A percentile compares a stretch with the other conserved stretches of the same genome.
phyloP scores from a whole-genome alignment of 2,113 vertebrate genomes.

The Phoxinus phoxinus region DNA sequence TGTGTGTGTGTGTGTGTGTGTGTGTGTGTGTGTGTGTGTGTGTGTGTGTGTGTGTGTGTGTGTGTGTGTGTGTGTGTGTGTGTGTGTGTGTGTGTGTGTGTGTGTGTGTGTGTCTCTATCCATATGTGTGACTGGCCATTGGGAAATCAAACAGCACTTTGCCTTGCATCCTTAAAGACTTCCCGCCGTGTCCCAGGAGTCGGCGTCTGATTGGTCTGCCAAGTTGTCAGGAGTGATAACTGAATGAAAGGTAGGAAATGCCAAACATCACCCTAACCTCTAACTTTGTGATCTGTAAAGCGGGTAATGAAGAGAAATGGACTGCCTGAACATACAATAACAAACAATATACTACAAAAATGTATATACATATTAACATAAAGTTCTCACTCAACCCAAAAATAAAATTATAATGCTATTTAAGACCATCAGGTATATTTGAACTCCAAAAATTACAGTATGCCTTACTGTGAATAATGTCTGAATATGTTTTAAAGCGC shows the following conservation, averaged over 20 bases:
- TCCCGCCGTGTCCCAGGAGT: constrained; percentile 80
- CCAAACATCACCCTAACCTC: constrained; percentile 4
- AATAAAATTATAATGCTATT: neutral
- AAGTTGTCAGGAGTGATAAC: constrained; percentile 73
- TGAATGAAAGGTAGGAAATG: constrained; percentile 76
- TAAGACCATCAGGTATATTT: neutral
- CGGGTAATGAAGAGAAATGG: neutral
- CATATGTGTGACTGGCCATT: constrained; percentile 67
- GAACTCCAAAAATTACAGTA: neutral
- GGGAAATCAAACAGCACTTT: constrained; percentile 84
- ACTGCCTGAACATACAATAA: neutral
- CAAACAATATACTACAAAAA: neutral
- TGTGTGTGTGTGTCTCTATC: constrained; percentile 37
- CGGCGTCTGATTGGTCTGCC: constrained; percentile 77
- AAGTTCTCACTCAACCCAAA: neutral
- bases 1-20: neutral
- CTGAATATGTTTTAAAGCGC: neutral
- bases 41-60: constrained; percentile 23
- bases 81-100: constrained; percentile 25
- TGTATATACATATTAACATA: neutral
- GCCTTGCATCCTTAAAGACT: constrained; percentile 84
- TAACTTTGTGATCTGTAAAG: constrained; percentile 56
- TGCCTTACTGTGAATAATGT: neutral
- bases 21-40: constrained; percentile 17
- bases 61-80: neutral